Evolutionary conservation across 2,113 vertebrate genomes (phyloP), one percentile per base, ranked within the genome.

Genomic region (Urocynchramus pylzowi): DNA sequence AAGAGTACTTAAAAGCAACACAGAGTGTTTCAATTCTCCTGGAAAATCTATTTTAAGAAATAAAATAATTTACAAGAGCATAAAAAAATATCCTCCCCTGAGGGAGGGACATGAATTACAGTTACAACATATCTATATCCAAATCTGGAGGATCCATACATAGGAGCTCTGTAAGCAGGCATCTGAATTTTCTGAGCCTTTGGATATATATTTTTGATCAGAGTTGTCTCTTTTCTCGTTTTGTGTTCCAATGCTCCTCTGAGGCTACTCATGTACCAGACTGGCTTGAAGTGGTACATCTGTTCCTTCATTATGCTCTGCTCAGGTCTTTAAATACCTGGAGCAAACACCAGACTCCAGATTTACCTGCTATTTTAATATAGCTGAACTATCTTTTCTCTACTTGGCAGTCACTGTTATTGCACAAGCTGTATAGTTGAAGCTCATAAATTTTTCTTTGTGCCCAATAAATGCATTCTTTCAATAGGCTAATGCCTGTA

Each of bases 361-460:
- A 96, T 96, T 96, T 96, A 95, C 96, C 90, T 95, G 93, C 63
- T 89, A 90, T 95, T 96, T 96, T 90, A 96, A 95, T 94, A 84
- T 5, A 93, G 88, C 93, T 89, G 86, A 94, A 90, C 93, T 93
- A 67, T 92, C 92, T 93, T 87, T 81, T 89, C 73, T 92, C 68
- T 81, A 39, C 90, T 97, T 94, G 93, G 95, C 93, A 96, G 90
- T 84, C 90, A 90, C 50, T 87, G 75, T 93, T 96, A 96, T 92
- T 92, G 65, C 92, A 81, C 80, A 95, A 76, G 63, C 64, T 88
- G 56, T 93, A 83, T 30, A 92, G 93, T 10, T 92, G 85, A 84
- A 88, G 84, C 90, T 61, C 83, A 75, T 96, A 96, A 93, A 78
- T 95, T 96, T 93, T 94, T 89, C 85, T 84, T 49, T 74, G 90